Conservation (phyloP, 2,797 vertebrate genomes). For the Scarus forsteni region DNA sequence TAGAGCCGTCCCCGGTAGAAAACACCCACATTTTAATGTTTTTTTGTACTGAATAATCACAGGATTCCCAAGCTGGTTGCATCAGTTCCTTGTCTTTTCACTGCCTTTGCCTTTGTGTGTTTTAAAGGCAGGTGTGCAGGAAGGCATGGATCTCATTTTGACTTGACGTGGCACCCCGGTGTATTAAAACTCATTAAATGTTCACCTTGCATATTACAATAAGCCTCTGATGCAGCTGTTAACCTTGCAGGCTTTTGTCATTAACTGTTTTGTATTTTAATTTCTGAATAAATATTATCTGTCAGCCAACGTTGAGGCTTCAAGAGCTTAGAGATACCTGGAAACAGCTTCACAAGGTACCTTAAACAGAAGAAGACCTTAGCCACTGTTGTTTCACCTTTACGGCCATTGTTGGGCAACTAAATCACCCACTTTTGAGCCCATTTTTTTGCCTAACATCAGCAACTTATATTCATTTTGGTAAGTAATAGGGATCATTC, state of each 20-base stretch:
- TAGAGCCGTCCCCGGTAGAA: slow-evolving; percentile 13
- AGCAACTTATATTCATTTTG: too few relatives aligned
- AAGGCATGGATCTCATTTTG: slow-evolving; percentile 25
- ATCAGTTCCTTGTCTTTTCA: slow-evolving; percentile 16
- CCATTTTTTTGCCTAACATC: too few relatives aligned
- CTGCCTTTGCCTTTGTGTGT: slow-evolving; percentile 12
- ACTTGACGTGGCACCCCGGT: slow-evolving; percentile 22
- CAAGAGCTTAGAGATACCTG: background rate
- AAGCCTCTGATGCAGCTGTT: background rate
- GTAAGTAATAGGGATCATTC: too few relatives aligned
- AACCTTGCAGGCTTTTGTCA: slow-evolving; percentile 8
- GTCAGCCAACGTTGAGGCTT: background rate
- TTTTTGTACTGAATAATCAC: slow-evolving; percentile 40
- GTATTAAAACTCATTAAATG: slow-evolving; percentile 44
- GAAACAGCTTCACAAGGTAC: background rate
- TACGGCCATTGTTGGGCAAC: too few relatives aligned
- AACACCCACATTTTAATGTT: slow-evolving; percentile 26
- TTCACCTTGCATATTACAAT: background rate
- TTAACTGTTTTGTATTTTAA: background rate
- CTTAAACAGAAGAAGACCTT: background rate
- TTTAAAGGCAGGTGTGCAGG: slow-evolving; percentile 31
- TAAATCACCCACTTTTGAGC: too few relatives aligned
- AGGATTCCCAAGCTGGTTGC: slow-evolving; percentile 32
- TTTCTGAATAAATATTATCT: background rate
- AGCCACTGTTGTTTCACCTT: too few relatives aligned